Conservation (phyloP, 1,140 invertebrate species). For the Whitmania pigra region DNA sequence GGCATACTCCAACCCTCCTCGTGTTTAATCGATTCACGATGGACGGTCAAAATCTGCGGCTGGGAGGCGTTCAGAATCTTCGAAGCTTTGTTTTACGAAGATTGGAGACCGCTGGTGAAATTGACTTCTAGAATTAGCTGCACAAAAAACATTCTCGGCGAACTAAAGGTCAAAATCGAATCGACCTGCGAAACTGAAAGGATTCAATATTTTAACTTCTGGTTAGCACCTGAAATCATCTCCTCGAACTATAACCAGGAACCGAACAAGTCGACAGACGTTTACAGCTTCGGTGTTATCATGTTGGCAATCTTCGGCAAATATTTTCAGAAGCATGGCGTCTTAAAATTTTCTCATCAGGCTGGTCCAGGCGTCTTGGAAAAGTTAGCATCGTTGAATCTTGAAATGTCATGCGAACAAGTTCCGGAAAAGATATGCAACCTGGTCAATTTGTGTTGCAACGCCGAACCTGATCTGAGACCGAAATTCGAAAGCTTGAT, state of each 20-base stretch:
- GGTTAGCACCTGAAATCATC: not conserved
- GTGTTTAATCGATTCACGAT: slow-evolving; percentile 32
- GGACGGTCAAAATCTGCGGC: slow-evolving; percentile 32
- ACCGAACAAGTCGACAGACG: not conserved
- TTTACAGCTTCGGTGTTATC: slow-evolving; percentile 5
- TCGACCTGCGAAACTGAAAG: not conserved
- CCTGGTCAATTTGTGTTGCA: too few species aligned
- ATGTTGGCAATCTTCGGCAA: not conserved
- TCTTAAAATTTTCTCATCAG: too few species aligned
- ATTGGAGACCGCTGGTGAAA: not conserved
- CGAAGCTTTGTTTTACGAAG: not conserved
- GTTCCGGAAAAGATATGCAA: too few species aligned
- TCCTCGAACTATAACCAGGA: not conserved
- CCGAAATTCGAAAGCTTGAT: too few species aligned
- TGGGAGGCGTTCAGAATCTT: slow-evolving; percentile 29
- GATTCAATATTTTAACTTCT: not conserved
- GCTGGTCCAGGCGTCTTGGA: too few species aligned
- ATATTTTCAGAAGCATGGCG: too few species aligned
- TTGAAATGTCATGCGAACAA: too few species aligned
- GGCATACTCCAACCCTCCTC: slow-evolving; percentile 29
- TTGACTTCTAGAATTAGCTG: not conserved
- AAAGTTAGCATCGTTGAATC: too few species aligned
- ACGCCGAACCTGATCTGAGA: too few species aligned
- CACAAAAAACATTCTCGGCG: not conserved
- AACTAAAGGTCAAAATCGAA: not conserved